Evolutionary conservation across 2,888 invertebrate genomes (phyloP).

Genomic region (Lasioglossum zephyrum): DNA sequence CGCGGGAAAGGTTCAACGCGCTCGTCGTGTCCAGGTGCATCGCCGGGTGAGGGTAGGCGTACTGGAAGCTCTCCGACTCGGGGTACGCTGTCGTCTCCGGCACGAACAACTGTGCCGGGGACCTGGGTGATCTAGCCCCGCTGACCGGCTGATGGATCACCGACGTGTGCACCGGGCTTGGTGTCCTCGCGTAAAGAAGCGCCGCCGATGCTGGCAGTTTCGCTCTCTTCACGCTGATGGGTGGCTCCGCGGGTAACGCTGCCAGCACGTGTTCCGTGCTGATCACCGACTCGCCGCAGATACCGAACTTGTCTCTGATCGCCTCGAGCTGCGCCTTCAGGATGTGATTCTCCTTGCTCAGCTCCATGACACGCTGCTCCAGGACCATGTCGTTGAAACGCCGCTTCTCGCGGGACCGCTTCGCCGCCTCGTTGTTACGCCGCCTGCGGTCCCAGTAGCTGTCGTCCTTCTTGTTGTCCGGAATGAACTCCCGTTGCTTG

Average conservation of each 20-base stretch:
- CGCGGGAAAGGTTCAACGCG: conserved; percentile 89
- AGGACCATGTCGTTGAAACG: conserved; percentile 98
- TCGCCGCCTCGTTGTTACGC: conserved; percentile 98
- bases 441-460: conserved; percentile 98
- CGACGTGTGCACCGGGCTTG: conserved; percentile 87
- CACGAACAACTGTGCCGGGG: conserved; percentile 81
- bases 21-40: conserved; percentile 87
- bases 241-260: conserved; percentile 93
- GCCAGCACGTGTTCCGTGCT: conserved; percentile 96
- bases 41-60: conserved; percentile 85
- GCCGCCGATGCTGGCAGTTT: conserved; percentile 83
- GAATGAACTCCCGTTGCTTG: conserved; percentile 98
- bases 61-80: conserved; percentile 85
- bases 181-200: conserved; percentile 86
- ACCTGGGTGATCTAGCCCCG: conserved; percentile 81
- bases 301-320: conserved; percentile 96
- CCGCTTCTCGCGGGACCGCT: conserved; percentile 97
- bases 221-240: conserved; percentile 92
- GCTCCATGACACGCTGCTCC: conserved; percentile 96
- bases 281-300: conserved; percentile 93
- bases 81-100: conserved; percentile 81
- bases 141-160: conserved; percentile 87
- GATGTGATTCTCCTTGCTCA: conserved; percentile 97
- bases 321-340: conserved; percentile 96
- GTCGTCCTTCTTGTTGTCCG: conserved; percentile 98